These are phyloP conservation scores for Euwallacea similis DNA, from an alignment of 1,140 invertebrate genomes.

Conservation along the genomic window DNA sequence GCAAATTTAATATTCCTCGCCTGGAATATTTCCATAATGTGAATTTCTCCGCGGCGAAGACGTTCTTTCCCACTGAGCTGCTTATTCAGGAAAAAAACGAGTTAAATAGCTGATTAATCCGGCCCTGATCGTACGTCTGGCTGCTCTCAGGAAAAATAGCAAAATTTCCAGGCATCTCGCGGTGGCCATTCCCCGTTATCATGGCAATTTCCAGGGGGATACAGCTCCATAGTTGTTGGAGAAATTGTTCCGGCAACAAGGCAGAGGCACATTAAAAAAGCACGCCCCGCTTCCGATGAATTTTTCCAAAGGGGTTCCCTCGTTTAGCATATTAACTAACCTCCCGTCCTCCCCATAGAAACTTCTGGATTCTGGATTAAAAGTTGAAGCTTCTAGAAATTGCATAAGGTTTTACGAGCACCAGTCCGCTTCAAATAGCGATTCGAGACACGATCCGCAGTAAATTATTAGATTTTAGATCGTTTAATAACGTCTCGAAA, in stretches of 20 bases:
- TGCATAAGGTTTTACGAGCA: neutral
- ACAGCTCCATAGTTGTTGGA: conserved; percentile 38
- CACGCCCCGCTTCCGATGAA: conserved; percentile 20
- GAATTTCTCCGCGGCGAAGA: too few species aligned
- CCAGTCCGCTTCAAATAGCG: neutral
- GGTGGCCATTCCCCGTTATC: conserved; percentile 41
- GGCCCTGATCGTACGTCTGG: conserved; percentile 12
- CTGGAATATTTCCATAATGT: too few species aligned
- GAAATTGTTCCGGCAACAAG: conserved; percentile 40
- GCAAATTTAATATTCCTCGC: too few species aligned
- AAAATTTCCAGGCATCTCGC: conserved; percentile 39
- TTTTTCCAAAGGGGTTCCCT: conserved; percentile 15
- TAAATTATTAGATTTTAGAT: conserved; percentile 39
- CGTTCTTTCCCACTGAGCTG: too few species aligned
- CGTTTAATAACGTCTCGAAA: conserved; percentile 36
- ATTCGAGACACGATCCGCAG: conserved; percentile 32
- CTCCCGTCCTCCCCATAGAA: neutral
- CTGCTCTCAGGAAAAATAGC: conserved; percentile 24
- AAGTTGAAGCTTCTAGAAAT: neutral
- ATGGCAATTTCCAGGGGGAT: conserved; percentile 36
- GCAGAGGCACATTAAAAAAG: conserved; percentile 33
- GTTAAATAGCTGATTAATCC: neutral
- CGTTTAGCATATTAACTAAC: conserved; percentile 24
- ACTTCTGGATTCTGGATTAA: neutral
- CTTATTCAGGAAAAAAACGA: neutral